phyloP scores from a whole-genome alignment of 2,797 vertebrate genomes.

The Crocidura indochinensis region DNA sequence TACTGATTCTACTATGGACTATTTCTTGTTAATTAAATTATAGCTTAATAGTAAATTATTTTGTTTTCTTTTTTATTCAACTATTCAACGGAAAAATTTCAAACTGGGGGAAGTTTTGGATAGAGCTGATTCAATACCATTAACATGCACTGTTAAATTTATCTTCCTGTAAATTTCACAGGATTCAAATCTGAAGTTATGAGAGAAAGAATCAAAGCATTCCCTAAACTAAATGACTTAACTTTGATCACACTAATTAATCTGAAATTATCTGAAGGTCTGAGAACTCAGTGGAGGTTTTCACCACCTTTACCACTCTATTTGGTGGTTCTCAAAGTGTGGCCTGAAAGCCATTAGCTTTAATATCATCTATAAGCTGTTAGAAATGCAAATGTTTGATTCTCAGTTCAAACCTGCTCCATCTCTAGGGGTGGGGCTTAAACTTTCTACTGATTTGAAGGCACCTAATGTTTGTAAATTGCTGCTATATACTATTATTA shows the following conservation, averaged over 20 bases:
- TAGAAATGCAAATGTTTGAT: background rate
- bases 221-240: background rate
- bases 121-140: background rate
- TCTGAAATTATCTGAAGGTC: background rate
- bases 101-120: background rate
- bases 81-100: background rate
- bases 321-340: background rate
- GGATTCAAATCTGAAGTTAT: background rate
- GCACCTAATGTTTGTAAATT: background rate
- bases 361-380: background rate
- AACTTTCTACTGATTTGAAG: background rate
- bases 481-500: background rate
- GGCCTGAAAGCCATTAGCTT: background rate
- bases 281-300: background rate
- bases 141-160: background rate
- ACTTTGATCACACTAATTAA: background rate
- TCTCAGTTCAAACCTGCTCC: background rate
- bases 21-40: constrained; percentile 28
- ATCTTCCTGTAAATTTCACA: background rate
- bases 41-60: background rate
- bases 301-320: background rate
- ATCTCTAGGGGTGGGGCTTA: background rate
- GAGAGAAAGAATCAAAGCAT: background rate
- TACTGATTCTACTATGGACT: constrained; percentile 20
- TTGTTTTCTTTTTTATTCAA: background rate